Evolutionary conservation across 2,113 vertebrate species (phyloP).

Genomic region (Deroptyus accipitrinus): DNA sequence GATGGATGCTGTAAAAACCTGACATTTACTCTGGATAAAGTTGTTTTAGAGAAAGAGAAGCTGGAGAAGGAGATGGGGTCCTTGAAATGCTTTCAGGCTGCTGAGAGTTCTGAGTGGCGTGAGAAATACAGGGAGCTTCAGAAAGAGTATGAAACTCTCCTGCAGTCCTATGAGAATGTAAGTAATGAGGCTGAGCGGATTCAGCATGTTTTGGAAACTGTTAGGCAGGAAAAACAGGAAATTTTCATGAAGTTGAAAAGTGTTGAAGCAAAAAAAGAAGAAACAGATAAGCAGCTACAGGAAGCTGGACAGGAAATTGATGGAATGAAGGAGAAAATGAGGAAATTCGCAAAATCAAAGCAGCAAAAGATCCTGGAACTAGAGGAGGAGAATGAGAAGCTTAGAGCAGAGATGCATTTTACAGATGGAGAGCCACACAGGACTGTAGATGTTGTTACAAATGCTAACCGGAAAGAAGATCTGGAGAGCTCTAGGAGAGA

Average conservation of each 20-base stretch:
- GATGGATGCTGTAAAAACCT: constrained; percentile 87
- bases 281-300: constrained; percentile 79
- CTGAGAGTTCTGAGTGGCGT: constrained; percentile 78
- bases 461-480: constrained; percentile 56
- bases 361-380: constrained; percentile 95
- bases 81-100: constrained; percentile 72
- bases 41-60: constrained; percentile 82
- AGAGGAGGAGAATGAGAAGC: constrained; percentile 92
- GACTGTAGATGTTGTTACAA: constrained; percentile 38
- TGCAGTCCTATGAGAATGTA: constrained; percentile 95
- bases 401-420: constrained; percentile 69
- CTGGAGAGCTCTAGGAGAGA: constrained; percentile 55
- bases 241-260: constrained; percentile 76
- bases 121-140: constrained; percentile 85
- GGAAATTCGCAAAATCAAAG: constrained; percentile 95
- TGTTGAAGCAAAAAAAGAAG: constrained; percentile 78
- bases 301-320: constrained; percentile 86
- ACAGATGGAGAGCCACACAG: background rate
- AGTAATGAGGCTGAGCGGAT: constrained; percentile 90
- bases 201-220: constrained; percentile 83
- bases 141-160: constrained; percentile 91
- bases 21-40: constrained; percentile 80
- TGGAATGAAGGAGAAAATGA: constrained; percentile 93
- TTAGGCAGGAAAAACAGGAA: constrained; percentile 90
- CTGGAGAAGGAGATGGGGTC: constrained; percentile 77